A percentile compares a stretch with the other conserved stretches of the same genome.
Conservation (phyloP, 2,113 vertebrate genomes). For the Bothrops jararaca region DNA sequence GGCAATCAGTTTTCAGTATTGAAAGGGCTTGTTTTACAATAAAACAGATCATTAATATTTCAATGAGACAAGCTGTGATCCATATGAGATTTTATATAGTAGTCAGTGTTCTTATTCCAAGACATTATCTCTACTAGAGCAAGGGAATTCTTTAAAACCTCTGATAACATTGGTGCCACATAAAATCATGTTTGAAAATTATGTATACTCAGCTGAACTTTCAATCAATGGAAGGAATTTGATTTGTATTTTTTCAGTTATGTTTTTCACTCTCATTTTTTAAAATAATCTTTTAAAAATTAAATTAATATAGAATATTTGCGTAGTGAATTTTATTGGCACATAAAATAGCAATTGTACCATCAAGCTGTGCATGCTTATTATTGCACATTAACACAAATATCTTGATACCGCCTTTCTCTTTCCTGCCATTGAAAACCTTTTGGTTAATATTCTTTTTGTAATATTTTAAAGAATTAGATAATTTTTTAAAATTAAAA, state of each 20-base stretch:
- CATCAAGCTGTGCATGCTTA: slow-evolving; percentile 72
- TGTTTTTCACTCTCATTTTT: slow-evolving; percentile 49
- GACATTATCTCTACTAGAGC: slow-evolving; percentile 35
- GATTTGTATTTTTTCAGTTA: slow-evolving; percentile 41
- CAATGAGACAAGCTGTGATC: not conserved
- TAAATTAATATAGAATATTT: slow-evolving; percentile 61
- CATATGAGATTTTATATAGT: not conserved
- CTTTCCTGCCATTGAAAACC: slow-evolving; percentile 49
- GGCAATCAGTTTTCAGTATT: slow-evolving; percentile 13
- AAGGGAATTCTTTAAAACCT: not conserved
- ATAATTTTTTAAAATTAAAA: slow-evolving; percentile 68
- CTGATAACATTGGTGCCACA: not conserved
- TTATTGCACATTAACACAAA: slow-evolving; percentile 73
- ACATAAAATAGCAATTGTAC: slow-evolving; percentile 62
- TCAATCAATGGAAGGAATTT: slow-evolving; percentile 35
- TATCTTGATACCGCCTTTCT: slow-evolving; percentile 20
- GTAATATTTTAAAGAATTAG: slow-evolving; percentile 54
- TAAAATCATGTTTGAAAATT: slow-evolving; percentile 12
- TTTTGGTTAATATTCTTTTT: slow-evolving; percentile 47
- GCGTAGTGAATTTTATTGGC: slow-evolving; percentile 65
- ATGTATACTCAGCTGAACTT: slow-evolving; percentile 30
- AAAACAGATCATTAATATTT: not conserved
- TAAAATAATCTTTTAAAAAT: slow-evolving; percentile 38
- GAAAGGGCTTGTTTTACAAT: not conserved
- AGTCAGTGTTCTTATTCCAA: not conserved